Evolutionary conservation across 2,888 invertebrate genomes (phyloP).

Genomic region (Abscondita cerata): DNA sequence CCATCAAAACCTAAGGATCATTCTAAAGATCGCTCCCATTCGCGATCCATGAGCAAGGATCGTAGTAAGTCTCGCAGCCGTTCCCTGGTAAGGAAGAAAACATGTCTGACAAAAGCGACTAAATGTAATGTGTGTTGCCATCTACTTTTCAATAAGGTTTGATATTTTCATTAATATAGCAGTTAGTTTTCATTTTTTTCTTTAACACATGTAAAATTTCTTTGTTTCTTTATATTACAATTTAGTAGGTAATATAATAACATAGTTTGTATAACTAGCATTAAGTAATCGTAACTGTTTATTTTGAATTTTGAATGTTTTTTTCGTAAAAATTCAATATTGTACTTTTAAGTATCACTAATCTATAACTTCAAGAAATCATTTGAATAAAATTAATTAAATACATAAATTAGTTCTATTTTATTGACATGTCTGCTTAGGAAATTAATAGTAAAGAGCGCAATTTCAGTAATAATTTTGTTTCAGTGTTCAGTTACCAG

Average conservation of each 20-base stretch:
- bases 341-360: slow-evolving; percentile 7
- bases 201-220: not conserved
- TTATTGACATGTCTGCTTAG: too few relatives aligned
- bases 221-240: slow-evolving; percentile 3
- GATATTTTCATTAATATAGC: slow-evolving; percentile 9
- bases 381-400: slow-evolving; percentile 10
- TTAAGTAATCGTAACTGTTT: slow-evolving; percentile 2
- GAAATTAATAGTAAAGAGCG: too few relatives aligned
- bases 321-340: not conserved
- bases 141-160: slow-evolving; percentile 11
- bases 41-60: slow-evolving; percentile 68
- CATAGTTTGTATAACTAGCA: slow-evolving; percentile 1
- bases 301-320: not conserved
- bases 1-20: slow-evolving; percentile 63
- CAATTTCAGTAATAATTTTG: not conserved
- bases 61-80: slow-evolving; percentile 57
- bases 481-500: slow-evolving; percentile 10
- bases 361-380: slow-evolving; percentile 1
- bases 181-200: not conserved
- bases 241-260: slow-evolving; percentile 1
- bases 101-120: slow-evolving; percentile 45
- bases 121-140: slow-evolving; percentile 16
- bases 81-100: slow-evolving; percentile 48
- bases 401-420: not conserved
- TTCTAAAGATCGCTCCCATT: slow-evolving; percentile 70